Evolutionary conservation across 92 coral and sea anemone genomes (phyloP), one percentile per base, ranked within the genome.

Genomic region (Heteractis magnifica): DNA sequence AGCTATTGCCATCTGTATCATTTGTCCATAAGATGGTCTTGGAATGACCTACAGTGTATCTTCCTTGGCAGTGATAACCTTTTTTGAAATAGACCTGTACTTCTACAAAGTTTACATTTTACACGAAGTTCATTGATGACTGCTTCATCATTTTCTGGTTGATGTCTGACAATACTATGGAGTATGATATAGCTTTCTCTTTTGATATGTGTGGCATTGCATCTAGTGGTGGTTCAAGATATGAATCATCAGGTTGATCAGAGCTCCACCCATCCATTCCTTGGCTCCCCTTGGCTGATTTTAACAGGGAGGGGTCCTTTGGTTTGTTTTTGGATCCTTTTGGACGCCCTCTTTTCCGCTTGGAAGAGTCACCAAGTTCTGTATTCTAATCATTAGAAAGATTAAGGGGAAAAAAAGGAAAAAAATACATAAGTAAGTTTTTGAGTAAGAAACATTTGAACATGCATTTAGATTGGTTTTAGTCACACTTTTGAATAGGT

Each of bases 281-380:
- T 3, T 68, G 77, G 52, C 79, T 81, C 4, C 79, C 44, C 4
- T 76, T 65, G 48, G 76, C 72, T 58, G 91, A 59, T 23, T 88
- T 86, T 13, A 89, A 84, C 52, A 84, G 87, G 1, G 89, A 82
- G 76, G 89, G 90, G 11, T 90, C 90, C 68, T 96, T 96, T 15
- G 99, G 99, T 56, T 95, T 95, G 85, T 96, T 96, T 70, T 96
- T 96, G 48, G 99, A 96, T 49, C 99, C 99, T 71, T 94, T 96
- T 10, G 99, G 99, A 12, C 99, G 92, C 10, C 99, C 99, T 81
- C 98, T 87, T 85, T 92, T 96, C 15, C 94, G 86, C 85, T 94
- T 94, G 21, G 78, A 72, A 59, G 92, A 87, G 44, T 85, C 59
- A 10, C 94, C 94, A 50, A 87, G 79, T 75, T 90, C 94, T 19